Conservation (phyloP, 2,113 vertebrate species). For the Mirza zaza region DNA sequence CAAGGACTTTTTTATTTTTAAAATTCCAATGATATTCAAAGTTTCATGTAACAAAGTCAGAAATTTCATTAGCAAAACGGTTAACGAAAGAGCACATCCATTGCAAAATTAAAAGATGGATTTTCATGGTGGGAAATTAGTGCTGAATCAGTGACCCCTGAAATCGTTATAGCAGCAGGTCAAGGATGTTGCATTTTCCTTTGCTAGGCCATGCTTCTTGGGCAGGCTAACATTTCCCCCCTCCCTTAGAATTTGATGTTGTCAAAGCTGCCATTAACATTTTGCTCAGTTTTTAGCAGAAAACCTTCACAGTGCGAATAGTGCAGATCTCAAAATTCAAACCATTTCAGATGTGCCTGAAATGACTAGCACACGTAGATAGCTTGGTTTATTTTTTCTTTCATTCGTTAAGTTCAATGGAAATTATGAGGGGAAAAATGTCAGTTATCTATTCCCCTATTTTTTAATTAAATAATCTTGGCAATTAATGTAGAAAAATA, state of each 20-base stretch:
- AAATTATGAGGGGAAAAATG: conserved; percentile 55
- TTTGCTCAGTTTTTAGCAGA: conserved; percentile 58
- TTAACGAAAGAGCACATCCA: conserved; percentile 57
- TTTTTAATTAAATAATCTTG: conserved; percentile 43
- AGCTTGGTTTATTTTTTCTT: not conserved
- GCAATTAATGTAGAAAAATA: conserved; percentile 19
- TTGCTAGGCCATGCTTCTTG: not conserved
- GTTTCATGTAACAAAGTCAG: conserved; percentile 61
- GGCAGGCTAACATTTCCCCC: conserved; percentile 42
- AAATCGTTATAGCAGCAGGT: conserved; percentile 12
- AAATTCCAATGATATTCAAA: conserved; percentile 63
- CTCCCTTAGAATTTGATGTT: conserved; percentile 43
- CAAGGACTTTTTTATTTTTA: conserved; percentile 15
- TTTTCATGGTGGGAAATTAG: conserved; percentile 35
- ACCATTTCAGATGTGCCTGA: conserved; percentile 57
- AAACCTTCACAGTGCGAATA: conserved; percentile 74
- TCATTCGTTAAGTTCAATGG: conserved; percentile 62
- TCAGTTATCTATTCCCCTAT: conserved; percentile 50
- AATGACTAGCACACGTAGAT: not conserved
- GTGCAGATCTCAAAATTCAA: conserved; percentile 68
- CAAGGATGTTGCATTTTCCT: not conserved
- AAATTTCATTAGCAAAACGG: conserved; percentile 72
- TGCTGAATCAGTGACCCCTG: conserved; percentile 51
- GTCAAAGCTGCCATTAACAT: conserved; percentile 58
- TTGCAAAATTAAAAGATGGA: conserved; percentile 58